A percentile compares a stretch with the other conserved stretches of the same genome.
Evolutionary conservation across 2,888 invertebrate species (phyloP).

Genomic region (Rotaria sp.): DNA sequence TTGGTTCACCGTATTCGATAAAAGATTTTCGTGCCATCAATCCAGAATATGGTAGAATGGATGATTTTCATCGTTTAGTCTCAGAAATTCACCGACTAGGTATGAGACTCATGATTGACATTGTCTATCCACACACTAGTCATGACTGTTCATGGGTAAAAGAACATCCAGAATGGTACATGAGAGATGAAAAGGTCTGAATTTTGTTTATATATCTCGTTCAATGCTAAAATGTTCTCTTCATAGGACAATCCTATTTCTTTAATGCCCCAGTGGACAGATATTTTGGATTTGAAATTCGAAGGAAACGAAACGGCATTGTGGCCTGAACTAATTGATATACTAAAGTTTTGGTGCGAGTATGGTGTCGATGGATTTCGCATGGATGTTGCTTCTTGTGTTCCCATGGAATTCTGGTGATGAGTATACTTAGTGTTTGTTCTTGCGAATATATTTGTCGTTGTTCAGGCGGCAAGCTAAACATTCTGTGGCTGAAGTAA

Average conservation of each 20-base stretch:
- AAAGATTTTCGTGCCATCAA: background rate
- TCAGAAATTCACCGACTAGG: background rate
- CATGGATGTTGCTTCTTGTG: background rate
- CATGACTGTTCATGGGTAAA: background rate
- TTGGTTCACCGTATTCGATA: constrained; percentile 9
- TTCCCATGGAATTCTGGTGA: background rate
- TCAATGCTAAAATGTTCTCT: background rate
- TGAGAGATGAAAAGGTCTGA: background rate
- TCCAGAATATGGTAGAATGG: background rate
- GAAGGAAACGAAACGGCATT: background rate
- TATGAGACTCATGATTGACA: background rate
- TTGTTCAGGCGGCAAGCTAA: background rate
- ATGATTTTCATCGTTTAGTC: background rate
- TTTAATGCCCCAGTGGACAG: background rate
- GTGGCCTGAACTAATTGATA: background rate
- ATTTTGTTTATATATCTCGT: background rate
- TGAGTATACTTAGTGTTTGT: too few species aligned
- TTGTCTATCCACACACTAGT: constrained; percentile 2
- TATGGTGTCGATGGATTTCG: background rate
- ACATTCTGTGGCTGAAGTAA: background rate
- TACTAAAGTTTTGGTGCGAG: background rate
- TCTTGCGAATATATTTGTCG: background rate
- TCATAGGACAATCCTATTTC: background rate
- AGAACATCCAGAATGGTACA: constrained; percentile 11
- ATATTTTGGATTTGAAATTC: constrained; percentile 1